Percentiles rank a stretch among this genome's conserved stretches.
phyloP scores from a whole-genome alignment of 1,140 invertebrate genomes.

The Andricus grossulariae region DNA sequence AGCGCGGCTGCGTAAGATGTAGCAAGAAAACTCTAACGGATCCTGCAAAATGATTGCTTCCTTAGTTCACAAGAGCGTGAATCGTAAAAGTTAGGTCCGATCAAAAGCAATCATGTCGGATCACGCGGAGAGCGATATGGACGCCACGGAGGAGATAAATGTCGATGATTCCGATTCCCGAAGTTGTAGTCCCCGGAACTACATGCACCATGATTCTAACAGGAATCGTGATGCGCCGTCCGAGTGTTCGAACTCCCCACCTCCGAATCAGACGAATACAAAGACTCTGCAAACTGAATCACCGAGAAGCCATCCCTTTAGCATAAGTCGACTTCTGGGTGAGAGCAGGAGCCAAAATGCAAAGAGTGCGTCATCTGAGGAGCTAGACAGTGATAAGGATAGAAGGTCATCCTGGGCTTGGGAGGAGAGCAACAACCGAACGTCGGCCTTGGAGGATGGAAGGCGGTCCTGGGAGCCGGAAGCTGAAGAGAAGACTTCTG shows the following conservation, averaged over 20 bases:
- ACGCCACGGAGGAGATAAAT: conserved; percentile 72
- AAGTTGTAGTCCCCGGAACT: conserved; percentile 66
- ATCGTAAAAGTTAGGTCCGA: background rate
- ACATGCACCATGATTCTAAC: conserved; percentile 43
- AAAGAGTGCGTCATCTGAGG: conserved; percentile 65
- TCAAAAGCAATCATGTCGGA: conserved; percentile 65
- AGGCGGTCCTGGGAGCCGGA: conserved; percentile 67
- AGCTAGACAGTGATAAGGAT: conserved; percentile 62
- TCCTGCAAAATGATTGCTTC: background rate
- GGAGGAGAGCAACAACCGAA: conserved; percentile 66
- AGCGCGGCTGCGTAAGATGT: background rate
- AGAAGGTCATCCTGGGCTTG: conserved; percentile 66
- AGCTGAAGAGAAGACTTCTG: conserved; percentile 69
- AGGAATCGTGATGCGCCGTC: conserved; percentile 52
- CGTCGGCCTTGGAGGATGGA: conserved; percentile 60
- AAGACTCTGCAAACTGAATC: conserved; percentile 62
- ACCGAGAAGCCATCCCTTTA: conserved; percentile 73
- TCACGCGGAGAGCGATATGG: conserved; percentile 68
- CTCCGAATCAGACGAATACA: conserved; percentile 56
- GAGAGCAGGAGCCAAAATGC: conserved; percentile 52
- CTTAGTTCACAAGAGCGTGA: background rate
- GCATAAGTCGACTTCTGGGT: conserved; percentile 76
- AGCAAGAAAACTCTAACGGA: conserved; percentile 1
- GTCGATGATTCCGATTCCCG: conserved; percentile 72
- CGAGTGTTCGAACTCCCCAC: conserved; percentile 67